Conservation (phyloP, 2,888 invertebrate species). For the Tholera decimalis region DNA sequence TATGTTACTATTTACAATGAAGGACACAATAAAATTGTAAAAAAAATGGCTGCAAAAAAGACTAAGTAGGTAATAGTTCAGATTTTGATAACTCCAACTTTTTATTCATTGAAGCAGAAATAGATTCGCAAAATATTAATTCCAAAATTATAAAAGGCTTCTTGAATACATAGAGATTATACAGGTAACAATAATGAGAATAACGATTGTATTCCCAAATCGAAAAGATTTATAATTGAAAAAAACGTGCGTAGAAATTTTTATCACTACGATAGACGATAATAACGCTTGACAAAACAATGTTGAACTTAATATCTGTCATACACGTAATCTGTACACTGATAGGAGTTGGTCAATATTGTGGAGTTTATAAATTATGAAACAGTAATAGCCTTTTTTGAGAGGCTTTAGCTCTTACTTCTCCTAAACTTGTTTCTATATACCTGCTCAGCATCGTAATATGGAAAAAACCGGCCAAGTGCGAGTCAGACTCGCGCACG, state of each 20-base stretch:
- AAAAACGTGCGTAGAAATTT: slow-evolving; percentile 22
- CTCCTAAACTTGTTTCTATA: neutral
- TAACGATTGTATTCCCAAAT: slow-evolving; percentile 2
- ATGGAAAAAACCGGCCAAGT: too few species aligned
- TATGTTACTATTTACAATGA: too few species aligned
- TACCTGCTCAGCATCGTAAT: neutral
- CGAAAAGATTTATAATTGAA: slow-evolving; percentile 33
- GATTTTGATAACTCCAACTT: too few species aligned
- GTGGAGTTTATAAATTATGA: slow-evolving; percentile 38
- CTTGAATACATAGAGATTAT: neutral
- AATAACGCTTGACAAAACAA: slow-evolving; percentile 22
- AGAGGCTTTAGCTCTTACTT: neutral
- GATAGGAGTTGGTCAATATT: slow-evolving; percentile 26
- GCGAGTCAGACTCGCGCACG: too few species aligned
- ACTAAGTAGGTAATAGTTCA: too few species aligned
- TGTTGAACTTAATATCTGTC: slow-evolving; percentile 43
- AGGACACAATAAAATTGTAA: too few species aligned
- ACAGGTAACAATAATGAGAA: slow-evolving; percentile 15
- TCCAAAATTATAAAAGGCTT: neutral
- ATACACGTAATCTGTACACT: slow-evolving; percentile 42
- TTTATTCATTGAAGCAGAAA: too few species aligned
- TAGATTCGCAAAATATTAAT: slow-evolving; percentile 8
- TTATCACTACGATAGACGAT: slow-evolving; percentile 27
- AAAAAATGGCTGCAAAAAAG: too few species aligned
- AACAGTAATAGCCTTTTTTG: slow-evolving; percentile 9